Evolutionary conservation across 2,113 vertebrate species (phyloP).

Genomic region (Pyrgilauda ruficollis): DNA sequence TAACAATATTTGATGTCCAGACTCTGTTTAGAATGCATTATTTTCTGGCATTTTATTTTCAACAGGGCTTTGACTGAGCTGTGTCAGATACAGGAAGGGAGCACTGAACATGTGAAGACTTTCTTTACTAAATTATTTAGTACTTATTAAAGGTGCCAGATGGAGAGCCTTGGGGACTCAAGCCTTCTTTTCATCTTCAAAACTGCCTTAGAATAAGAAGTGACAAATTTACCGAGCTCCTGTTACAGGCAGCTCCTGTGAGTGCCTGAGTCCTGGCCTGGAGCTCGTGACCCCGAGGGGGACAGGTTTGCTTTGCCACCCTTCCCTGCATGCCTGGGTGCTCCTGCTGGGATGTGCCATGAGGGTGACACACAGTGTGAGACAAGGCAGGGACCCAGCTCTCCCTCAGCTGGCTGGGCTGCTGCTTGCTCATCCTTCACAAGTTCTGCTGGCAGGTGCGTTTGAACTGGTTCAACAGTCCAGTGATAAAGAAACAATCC

Average conservation of each 20-base stretch:
- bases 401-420: background rate
- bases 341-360: rapidly evolving
- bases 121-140: constrained; percentile 43
- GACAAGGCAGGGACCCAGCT: background rate
- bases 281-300: background rate
- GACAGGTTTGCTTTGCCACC: background rate
- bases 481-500: too few species aligned
- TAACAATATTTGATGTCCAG: background rate
- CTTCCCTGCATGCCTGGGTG: background rate
- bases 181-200: background rate
- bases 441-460: background rate
- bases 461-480: background rate
- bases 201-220: background rate
- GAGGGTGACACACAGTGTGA: background rate
- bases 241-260: background rate
- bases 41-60: background rate
- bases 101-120: background rate
- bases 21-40: background rate
- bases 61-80: background rate
- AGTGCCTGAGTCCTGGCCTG: background rate
- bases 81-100: background rate
- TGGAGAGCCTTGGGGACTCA: background rate
- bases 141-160: constrained; percentile 1
- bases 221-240: background rate
- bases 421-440: background rate